Conservation (phyloP, 2,888 invertebrate species). For the Apoda limacodes region DNA sequence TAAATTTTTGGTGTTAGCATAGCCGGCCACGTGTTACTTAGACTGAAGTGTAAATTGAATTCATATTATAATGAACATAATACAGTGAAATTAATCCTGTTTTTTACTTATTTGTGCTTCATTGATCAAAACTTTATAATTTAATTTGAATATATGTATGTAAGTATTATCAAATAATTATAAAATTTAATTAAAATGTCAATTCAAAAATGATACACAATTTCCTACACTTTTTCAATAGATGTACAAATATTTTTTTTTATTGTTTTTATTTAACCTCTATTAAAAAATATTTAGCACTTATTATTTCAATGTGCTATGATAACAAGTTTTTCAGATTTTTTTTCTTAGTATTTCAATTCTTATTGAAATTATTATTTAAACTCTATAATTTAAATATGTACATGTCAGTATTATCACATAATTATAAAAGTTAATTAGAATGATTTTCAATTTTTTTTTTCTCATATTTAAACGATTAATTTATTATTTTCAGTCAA, state of each 20-base stretch:
- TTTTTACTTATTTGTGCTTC: constrained; percentile 16
- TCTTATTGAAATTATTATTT: no score
- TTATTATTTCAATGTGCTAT: no score
- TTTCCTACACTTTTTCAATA: constrained; percentile 7
- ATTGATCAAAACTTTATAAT: constrained; percentile 13
- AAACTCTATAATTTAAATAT: constrained; percentile 6
- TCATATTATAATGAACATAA: constrained; percentile 14
- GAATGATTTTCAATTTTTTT: constrained; percentile 7
- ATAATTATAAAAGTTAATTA: constrained; percentile 3
- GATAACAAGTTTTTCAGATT: no score
- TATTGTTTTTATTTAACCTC: no score
- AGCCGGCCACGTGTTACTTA: no score
- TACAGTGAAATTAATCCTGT: constrained; percentile 15
- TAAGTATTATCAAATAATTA: constrained; percentile 13
- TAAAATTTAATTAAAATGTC: no score
- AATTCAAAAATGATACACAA: constrained; percentile 5
- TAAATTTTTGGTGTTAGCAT: no score
- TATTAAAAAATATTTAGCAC: no score
- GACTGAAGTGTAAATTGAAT: constrained; percentile 16
- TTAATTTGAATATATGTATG: constrained; percentile 13
- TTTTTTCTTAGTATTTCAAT: no score
- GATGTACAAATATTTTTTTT: no score
- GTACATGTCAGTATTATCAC: constrained; percentile 4
- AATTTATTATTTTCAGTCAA: constrained; percentile 11
- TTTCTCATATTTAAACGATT: constrained; percentile 7